Percentiles rank a stretch among this genome's conserved stretches.
Conservation (phyloP, 2,797 vertebrate genomes). For the Anisognathus igniventris region DNA sequence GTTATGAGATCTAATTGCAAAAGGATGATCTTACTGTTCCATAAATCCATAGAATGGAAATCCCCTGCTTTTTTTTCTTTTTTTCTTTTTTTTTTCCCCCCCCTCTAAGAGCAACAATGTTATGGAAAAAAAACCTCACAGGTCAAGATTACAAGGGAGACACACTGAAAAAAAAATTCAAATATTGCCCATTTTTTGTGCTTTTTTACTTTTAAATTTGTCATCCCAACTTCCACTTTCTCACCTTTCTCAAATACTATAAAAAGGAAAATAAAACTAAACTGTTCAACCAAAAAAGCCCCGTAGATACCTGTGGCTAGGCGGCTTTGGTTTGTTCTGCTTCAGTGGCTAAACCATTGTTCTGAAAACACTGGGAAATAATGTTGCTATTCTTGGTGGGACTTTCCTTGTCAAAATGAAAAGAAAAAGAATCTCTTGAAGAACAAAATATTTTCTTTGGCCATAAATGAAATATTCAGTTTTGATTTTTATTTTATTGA, state of each 20-base stretch:
- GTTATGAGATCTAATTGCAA: background rate
- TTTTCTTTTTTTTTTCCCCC: background rate
- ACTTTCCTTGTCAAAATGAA: background rate
- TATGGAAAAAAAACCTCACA: background rate
- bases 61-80: accelerated
- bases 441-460: background rate
- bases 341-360: background rate
- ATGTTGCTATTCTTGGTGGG: background rate
- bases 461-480: background rate
- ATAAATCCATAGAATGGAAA: background rate
- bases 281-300: background rate
- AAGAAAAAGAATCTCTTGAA: background rate
- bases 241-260: background rate
- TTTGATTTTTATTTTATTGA: background rate
- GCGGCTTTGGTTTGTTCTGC: background rate
- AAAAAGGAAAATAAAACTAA: background rate
- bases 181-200: background rate
- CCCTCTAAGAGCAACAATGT: accelerated
- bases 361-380: background rate
- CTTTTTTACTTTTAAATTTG: background rate
- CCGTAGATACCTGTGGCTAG: background rate
- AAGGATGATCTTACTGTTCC: background rate
- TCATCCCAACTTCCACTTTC: background rate
- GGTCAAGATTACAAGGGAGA: background rate
- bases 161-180: background rate